These are phyloP conservation scores for Cyclophora albipunctata DNA, from an alignment of 2,888 invertebrate genomes.

Conservation along the genomic window DNA sequence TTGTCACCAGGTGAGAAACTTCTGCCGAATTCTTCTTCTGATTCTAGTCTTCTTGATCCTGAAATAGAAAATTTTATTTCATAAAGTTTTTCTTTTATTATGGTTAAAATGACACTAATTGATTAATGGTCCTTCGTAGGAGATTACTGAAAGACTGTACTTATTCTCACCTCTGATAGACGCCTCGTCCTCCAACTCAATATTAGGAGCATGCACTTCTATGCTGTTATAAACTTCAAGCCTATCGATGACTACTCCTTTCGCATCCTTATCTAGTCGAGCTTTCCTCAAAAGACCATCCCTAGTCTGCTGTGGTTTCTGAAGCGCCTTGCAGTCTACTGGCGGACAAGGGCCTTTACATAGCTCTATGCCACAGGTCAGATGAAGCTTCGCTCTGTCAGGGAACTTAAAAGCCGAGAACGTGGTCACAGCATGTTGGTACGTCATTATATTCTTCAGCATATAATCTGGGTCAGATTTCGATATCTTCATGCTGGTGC, in stretches of 20 bases:
- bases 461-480: conserved; percentile 52
- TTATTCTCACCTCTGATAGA: conserved; percentile 57
- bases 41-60: conserved; percentile 65
- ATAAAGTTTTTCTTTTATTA: not conserved
- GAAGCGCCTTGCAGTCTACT: conserved; percentile 70
- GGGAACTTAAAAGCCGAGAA: conserved; percentile 91
- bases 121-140: too few relatives aligned
- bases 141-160: too few relatives aligned
- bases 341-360: conserved; percentile 82
- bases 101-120: too few relatives aligned
- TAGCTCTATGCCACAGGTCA: conserved; percentile 85
- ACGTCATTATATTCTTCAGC: conserved; percentile 67
- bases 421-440: conserved; percentile 73
- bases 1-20: conserved; percentile 75
- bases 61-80: conserved; percentile 16
- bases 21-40: conserved; percentile 53
- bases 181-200: conserved; percentile 80
- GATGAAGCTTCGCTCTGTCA: conserved; percentile 83
- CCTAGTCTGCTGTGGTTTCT: conserved; percentile 61
- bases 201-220: conserved; percentile 85
- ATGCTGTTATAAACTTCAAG: conserved; percentile 87
- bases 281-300: conserved; percentile 64
- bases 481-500: conserved; percentile 38
- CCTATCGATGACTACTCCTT: conserved; percentile 77
- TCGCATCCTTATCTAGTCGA: conserved; percentile 66